Evolutionary conservation across 2,797 vertebrate species (phyloP).

Genomic region (Natrix natrix): DNA sequence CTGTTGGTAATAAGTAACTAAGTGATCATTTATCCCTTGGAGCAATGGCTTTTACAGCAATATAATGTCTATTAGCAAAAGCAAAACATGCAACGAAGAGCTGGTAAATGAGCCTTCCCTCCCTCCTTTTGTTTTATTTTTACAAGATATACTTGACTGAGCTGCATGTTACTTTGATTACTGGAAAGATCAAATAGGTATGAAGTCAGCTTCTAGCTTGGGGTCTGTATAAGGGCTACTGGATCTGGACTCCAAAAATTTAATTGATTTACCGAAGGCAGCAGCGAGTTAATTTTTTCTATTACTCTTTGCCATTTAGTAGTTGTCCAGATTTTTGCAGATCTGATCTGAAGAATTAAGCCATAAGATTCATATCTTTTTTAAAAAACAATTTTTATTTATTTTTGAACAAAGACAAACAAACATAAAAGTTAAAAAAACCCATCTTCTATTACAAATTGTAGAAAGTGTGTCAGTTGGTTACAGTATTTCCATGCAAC

Average conservation of each 20-base stretch:
- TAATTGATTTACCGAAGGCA: neutral
- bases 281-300: neutral
- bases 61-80: conserved; percentile 53
- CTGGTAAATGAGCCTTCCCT: neutral
- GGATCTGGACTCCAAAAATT: neutral
- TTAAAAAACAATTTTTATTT: no score
- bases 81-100: conserved; percentile 42
- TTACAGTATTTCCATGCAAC: no score
- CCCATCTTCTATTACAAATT: no score
- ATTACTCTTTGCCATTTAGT: neutral
- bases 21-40: conserved; percentile 56
- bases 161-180: neutral
- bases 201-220: neutral
- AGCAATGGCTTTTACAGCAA: conserved; percentile 46
- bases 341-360: neutral
- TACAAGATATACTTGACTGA: neutral
- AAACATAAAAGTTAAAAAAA: no score
- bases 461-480: no score
- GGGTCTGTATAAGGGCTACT: neutral
- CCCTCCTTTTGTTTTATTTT: neutral
- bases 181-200: neutral
- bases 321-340: neutral
- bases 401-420: no score
- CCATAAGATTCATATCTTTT: neutral
- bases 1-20: conserved; percentile 62